Evolutionary conservation across 2,888 invertebrate species (phyloP), one percentile per base, ranked within the genome.

Genomic region (Embidobia sp.): DNA sequence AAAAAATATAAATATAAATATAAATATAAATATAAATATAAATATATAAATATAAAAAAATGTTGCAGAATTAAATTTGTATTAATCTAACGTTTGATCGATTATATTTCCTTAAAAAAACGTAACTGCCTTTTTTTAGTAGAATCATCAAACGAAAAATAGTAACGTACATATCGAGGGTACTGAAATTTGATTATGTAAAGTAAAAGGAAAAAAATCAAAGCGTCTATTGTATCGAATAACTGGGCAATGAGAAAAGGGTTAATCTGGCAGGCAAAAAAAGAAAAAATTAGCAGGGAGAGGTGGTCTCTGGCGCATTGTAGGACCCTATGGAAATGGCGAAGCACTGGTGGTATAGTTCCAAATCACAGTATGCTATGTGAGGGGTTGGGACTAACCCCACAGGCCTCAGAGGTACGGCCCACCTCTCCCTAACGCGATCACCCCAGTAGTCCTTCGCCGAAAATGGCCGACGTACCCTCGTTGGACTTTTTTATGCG

Each of bases 301-400:
- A 59, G 48, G n/a, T 22, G 42, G 33, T 59, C 59, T 33, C 51
- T 33, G 42, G n/a, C 16, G 29, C 2, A 15, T n/a, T n/a, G n/a
- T n/a, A n/a, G n/a, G n/a, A n/a, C n/a, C n/a, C n/a, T n/a, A n/a
- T n/a, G n/a, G 27, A 42, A 70, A 59, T 66, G 59, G 59, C 59
- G 49, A 16, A 1, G 15, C 10, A 26, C 16, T 11, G 55, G 27
- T 42, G 18, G 37, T n/a, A n/a, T 40, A 11, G 31, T 22, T 48
- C 10, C 11, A 49, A 49, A 49, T 46, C 27, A 16, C 22, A 4
- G 19, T 31, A 19, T 22, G 11, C 15, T n/a, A 8, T 4, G 1
- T 19, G 59, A 64, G 63, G 72, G 63, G 63, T 55, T 63, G 72
- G 72, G 61, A 63, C 72, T 63, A 72, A 72, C 72, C 72, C 63